Base-by-base conservation (phyloP, 2,888 invertebrate genomes). In the Ophion slaviceki region DNA sequence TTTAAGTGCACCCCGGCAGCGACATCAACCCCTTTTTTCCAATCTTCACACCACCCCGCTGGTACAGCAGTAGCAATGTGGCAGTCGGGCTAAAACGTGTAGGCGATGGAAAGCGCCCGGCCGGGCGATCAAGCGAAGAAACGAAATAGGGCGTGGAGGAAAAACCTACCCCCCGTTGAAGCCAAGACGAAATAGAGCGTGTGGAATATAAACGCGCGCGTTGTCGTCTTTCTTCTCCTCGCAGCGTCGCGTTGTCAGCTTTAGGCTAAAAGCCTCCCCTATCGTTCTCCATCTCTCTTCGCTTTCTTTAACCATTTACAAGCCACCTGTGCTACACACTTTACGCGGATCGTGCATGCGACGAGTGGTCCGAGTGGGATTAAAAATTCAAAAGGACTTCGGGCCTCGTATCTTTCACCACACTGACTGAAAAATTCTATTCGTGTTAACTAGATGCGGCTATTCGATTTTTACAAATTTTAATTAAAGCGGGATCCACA, bases 1-100 rank as follows among this genome's bases (percentile, higher is more conserved):
- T 91, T 91, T 90, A 90, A 91, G 90, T 90, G 91, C 89, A 87
- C 85, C 87, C 87, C 84, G 78, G 74, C 59, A 78, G 74, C 83
- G 68, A 80, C 77, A 80, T 74, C 82, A 68, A 28, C 62, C 75
- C 66, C 75, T 68, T 64, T 36, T 28, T 67, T 40, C 57, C 70
- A 75, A 67, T 70, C 68, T 57, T 75, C 62, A 40, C 57, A 20
- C 75, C 66, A 45, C 59, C 74, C 74, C 47, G 80, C 66, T 57
- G 57, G 20, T 81, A 81, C 76, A 76, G 81, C 32, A 47, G 53
- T 53, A 53, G 62, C 76, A 53, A 61, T 70, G 67, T 74, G 36
- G 79, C 67, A 78, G 77, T 77, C 66, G 77, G 70, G 82, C 66
- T 82, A 57, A 77, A 82, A 77, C 67, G 61, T 62, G 28, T 53